Conservation (phyloP, 2,113 vertebrate genomes). For the Gadus macrocephalus region DNA sequence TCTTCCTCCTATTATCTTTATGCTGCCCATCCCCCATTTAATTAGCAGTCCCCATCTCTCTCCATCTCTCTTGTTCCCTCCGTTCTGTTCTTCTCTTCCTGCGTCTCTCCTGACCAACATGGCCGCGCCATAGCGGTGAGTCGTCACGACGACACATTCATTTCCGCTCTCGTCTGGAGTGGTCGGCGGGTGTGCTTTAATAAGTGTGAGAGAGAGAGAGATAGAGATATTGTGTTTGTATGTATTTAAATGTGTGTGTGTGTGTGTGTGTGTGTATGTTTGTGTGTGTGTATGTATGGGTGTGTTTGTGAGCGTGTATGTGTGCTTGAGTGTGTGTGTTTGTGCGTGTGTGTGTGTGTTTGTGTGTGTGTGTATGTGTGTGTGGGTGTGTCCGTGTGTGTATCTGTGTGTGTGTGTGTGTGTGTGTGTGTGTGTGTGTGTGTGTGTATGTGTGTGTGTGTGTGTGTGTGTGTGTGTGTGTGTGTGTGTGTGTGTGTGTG, state of each 20-base stretch:
- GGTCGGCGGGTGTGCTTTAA: constrained; percentile 41
- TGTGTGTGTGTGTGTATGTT: too few relatives aligned
- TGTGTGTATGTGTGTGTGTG: too few relatives aligned
- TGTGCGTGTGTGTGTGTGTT: not conserved
- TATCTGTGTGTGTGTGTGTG: constrained; percentile 9
- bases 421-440: not conserved
- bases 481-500: too few relatives aligned
- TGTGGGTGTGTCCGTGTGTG: constrained; percentile 2
- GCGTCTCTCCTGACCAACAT: not conserved
- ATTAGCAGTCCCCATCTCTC: not conserved
- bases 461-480: too few relatives aligned
- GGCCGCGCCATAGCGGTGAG: too few relatives aligned
- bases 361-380: not conserved
- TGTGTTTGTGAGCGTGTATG: constrained; percentile 14
- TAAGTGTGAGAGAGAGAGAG: constrained; percentile 13
- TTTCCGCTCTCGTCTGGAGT: constrained; percentile 92
- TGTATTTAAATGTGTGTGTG: too few relatives aligned
- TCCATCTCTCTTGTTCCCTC: constrained; percentile 4
- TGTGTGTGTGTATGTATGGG: too few relatives aligned
- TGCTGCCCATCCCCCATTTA: too few relatives aligned
- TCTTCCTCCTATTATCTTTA: too few relatives aligned
- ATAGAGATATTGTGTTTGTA: too few relatives aligned
- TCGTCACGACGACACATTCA: constrained; percentile 74
- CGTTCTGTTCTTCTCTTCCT: constrained; percentile 3
- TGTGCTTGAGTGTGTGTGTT: constrained; percentile 16